Percentiles rank a stretch among this genome's conserved stretches.
Evolutionary conservation across 2,797 vertebrate species (phyloP).

Genomic region (Peromyscus nudipes): DNA sequence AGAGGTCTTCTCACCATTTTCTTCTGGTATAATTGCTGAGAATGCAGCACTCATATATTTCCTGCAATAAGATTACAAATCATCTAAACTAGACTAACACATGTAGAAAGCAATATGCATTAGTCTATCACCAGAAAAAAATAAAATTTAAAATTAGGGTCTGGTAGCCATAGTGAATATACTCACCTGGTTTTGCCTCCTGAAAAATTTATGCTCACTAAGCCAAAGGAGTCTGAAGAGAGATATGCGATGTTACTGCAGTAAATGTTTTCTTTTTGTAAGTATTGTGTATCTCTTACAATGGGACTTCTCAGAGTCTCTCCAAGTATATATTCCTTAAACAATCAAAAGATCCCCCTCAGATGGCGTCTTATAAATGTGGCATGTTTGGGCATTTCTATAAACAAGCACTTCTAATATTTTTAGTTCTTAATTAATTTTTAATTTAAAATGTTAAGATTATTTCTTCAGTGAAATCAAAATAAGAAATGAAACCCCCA

Average conservation of each 20-base stretch:
- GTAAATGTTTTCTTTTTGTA: not conserved
- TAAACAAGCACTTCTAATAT: slow-evolving; percentile 37
- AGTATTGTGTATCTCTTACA: not conserved
- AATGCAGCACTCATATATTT: slow-evolving; percentile 15
- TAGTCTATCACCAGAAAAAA: not conserved
- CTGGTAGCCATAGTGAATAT: slow-evolving; percentile 9
- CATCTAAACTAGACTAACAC: slow-evolving; percentile 6
- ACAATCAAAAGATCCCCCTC: slow-evolving; percentile 20
- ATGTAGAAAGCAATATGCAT: slow-evolving; percentile 53
- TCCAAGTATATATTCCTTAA: slow-evolving; percentile 28
- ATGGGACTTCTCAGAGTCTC: slow-evolving; percentile 12
- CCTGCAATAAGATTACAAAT: not conserved
- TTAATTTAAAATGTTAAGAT: slow-evolving; percentile 62
- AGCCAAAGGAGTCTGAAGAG: slow-evolving; percentile 2
- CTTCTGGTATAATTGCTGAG: not conserved
- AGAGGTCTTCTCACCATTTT: not conserved
- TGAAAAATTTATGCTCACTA: not conserved
- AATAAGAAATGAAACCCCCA: slow-evolving; percentile 56
- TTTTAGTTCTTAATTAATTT: slow-evolving; percentile 42
- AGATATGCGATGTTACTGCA: not conserved
- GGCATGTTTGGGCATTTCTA: not conserved
- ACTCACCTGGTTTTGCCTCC: slow-evolving; percentile 16
- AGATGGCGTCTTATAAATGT: slow-evolving; percentile 47
- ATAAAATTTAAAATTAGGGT: slow-evolving; percentile 41
- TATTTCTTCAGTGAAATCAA: slow-evolving; percentile 44